These are phyloP conservation scores for Thamnaconus septentrionalis DNA, from an alignment of 2,113 vertebrate genomes.

Conservation along the genomic window DNA sequence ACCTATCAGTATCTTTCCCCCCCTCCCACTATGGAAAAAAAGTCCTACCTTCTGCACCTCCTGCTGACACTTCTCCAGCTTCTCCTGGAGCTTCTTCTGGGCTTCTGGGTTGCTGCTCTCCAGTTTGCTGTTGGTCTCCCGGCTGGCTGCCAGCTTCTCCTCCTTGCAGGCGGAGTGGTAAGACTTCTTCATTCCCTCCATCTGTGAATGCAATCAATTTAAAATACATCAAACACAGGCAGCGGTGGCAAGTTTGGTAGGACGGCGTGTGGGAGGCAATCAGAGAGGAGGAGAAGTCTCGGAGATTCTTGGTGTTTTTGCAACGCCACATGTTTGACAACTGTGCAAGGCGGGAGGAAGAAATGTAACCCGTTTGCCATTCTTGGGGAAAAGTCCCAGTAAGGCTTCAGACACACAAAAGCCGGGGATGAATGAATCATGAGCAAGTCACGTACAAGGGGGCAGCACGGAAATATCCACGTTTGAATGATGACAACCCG, in stretches of 20 bases:
- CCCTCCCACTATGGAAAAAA: not conserved
- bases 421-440: conserved; percentile 1
- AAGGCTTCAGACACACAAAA: not conserved
- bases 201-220: conserved; percentile 62
- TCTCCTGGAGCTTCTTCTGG: conserved; percentile 97
- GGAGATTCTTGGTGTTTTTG: too few species aligned
- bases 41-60: conserved; percentile 88
- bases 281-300: too few species aligned
- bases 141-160: conserved; percentile 89
- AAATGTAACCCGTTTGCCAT: too few species aligned
- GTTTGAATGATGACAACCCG: not conserved
- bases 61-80: conserved; percentile 96
- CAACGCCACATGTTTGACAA: too few species aligned
- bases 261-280: not conserved
- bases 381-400: too few species aligned
- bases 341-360: too few species aligned
- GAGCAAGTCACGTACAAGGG: not conserved
- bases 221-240: not conserved
- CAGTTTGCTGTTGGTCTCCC: conserved; percentile 90
- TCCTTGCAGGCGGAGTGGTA: conserved; percentile 95
- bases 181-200: conserved; percentile 89
- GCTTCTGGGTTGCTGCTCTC: conserved; percentile 91
- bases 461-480: not conserved
- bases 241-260: not conserved
- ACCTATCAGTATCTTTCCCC: too few species aligned